Conservation (phyloP, 1,140 invertebrate genomes). For the Rhopalosiphum padi region DNA sequence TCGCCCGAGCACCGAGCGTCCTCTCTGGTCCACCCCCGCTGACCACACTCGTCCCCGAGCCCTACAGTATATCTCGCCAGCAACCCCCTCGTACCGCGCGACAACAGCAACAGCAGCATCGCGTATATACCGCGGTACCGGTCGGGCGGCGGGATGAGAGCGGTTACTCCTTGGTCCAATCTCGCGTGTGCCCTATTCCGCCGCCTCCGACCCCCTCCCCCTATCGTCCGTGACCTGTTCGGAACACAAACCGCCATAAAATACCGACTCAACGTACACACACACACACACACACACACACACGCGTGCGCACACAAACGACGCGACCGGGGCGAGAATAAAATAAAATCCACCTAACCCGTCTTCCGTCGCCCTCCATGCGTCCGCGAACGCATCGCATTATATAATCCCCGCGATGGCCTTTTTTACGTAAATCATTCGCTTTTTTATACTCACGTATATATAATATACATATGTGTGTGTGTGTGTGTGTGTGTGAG, state of each 20-base stretch:
- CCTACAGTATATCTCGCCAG: neutral
- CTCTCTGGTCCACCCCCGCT: neutral
- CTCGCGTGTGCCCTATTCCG: neutral
- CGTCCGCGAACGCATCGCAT: constrained; percentile 3
- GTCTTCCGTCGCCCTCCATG: neutral
- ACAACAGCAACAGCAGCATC: neutral
- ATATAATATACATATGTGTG: neutral
- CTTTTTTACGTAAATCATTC: constrained; percentile 51
- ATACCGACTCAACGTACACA: constrained; percentile 33
- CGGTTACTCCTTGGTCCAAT: constrained; percentile 38
- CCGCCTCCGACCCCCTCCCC: neutral
- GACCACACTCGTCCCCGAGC: neutral
- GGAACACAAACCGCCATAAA: constrained; percentile 51
- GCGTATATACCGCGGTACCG: neutral
- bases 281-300: constrained; percentile 19
- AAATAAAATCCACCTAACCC: constrained; percentile 48
- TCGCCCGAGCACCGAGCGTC: neutral
- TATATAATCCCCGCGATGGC: constrained; percentile 28
- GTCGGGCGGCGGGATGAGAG: neutral
- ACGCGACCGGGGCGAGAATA: constrained; percentile 34
- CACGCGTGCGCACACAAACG: neutral
- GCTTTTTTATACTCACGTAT: neutral
- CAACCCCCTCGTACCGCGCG: neutral
- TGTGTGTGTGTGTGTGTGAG: neutral
- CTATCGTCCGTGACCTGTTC: constrained; percentile 30